Base-by-base conservation (phyloP, 2,888 invertebrate species). In the Drosophila prolongata region DNA sequence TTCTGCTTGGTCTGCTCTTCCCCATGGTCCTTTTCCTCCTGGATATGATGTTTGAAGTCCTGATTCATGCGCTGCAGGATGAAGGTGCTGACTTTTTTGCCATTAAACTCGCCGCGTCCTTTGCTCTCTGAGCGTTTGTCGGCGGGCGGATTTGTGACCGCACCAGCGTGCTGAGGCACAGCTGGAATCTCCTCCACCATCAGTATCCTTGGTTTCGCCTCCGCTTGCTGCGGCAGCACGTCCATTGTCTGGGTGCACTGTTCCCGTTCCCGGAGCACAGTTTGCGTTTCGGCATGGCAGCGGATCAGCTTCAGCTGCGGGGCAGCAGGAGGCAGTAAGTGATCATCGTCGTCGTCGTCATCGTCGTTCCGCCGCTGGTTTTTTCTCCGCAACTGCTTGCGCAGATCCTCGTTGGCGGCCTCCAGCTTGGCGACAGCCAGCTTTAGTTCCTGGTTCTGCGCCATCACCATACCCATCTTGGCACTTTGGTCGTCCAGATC, bases 381-480 rank as follows among this genome's bases (percentile, higher is more conserved):
- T 50, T 66, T 68, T 11, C 75, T 76, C 35, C 80, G 80, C 42
- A 81, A 55, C 57, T 86, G 88, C 47, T 78, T 80, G 4, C 80
- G 86, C 11, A 89, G 43, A 14, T 90, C 88, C 11, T 87, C 82
- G 3, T 89, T 75, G 11, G 80, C 79, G 11, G 77, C 78, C 46
- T 89, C 89, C 34, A 91, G 69, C 34, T 82, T 80, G 9, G 79
- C 78, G 49, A 89, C 79, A 14, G 96, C 87, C 46, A 97, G 97
- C 58, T 89, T 88, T 10, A 90, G 65, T 16, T 84, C 84, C 14
- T 82, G 82, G 49, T 90, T 85, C 37, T 90, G 87, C 0, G 79
- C 44, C n/a, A 94, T 94, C 93, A 98, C 95, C 92, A 95, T 94
- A 91, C 96, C 95, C 93, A 96, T 96, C 93, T 97, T 97, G 85